Evolutionary conservation across 1,140 invertebrate species (phyloP).

Genomic region (Neocloeon triangulifer): DNA sequence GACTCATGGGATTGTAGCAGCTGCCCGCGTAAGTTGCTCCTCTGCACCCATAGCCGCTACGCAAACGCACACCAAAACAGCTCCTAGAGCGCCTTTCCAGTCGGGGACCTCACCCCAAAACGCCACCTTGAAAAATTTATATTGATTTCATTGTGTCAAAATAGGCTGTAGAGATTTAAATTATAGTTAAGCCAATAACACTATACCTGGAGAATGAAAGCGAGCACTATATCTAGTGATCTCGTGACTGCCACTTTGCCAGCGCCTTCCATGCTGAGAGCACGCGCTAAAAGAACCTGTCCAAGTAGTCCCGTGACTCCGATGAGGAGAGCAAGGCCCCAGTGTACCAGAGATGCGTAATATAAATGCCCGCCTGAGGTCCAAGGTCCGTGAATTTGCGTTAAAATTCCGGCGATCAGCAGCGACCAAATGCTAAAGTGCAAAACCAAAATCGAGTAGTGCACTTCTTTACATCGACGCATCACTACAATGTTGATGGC

Average conservation of each 20-base stretch:
- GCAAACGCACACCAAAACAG: constrained; percentile 20
- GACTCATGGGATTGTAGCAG: too few species aligned
- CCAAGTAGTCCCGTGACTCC: constrained; percentile 20
- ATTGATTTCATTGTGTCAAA: background rate
- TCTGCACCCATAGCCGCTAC: constrained; percentile 26
- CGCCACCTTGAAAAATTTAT: constrained; percentile 8
- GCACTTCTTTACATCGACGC: constrained; percentile 25
- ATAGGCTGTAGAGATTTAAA: background rate
- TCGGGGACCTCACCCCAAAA: constrained; percentile 22
- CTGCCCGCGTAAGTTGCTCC: too few species aligned
- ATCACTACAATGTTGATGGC: constrained; percentile 26
- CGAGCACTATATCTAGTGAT: constrained; percentile 25
- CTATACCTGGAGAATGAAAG: constrained; percentile 20
- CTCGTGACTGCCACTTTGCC: constrained; percentile 25
- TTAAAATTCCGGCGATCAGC: constrained; percentile 12
- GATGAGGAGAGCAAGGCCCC: constrained; percentile 14
- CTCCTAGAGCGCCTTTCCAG: constrained; percentile 19
- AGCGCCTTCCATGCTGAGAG: constrained; percentile 24
- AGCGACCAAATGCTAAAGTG: constrained; percentile 23
- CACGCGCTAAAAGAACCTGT: constrained; percentile 23
- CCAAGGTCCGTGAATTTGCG: background rate
- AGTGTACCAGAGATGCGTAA: constrained; percentile 9
- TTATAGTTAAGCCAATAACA: background rate
- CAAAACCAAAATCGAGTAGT: constrained; percentile 23
- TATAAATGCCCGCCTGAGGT: background rate